These are phyloP conservation scores for Melanophora roralis DNA, from an alignment of 2,888 invertebrate species.

Conservation along the genomic window DNA sequence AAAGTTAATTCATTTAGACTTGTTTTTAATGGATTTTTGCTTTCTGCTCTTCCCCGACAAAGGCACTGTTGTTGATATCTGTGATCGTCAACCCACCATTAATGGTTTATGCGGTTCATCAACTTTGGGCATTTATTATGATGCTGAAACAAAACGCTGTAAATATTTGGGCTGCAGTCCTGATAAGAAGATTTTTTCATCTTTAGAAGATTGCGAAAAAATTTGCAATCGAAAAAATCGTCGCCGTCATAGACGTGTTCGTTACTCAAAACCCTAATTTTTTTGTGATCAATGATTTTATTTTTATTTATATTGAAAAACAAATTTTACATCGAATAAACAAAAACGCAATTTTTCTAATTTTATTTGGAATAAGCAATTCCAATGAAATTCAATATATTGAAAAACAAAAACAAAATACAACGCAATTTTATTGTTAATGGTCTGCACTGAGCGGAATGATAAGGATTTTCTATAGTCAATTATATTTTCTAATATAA, in stretches of 20 bases:
- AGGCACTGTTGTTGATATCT: constrained; percentile 69
- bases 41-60: not conserved
- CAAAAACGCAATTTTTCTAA: constrained; percentile 10
- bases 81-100: constrained; percentile 71
- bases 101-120: constrained; percentile 70
- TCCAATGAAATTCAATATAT: not conserved
- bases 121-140: constrained; percentile 73
- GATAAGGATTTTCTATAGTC: constrained; percentile 29
- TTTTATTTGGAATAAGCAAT: not conserved
- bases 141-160: constrained; percentile 72
- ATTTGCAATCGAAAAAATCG: constrained; percentile 72
- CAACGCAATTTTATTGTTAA: constrained; percentile 16
- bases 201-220: constrained; percentile 72
- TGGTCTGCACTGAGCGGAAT: not conserved
- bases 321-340: not conserved
- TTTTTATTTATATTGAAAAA: not conserved
- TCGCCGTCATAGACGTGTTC: constrained; percentile 61
- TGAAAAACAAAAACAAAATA: not conserved
- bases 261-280: constrained; percentile 48
- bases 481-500: not conserved
- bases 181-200: constrained; percentile 69
- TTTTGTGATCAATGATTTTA: not conserved
- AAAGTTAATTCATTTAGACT: not conserved
- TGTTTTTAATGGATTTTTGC: not conserved
- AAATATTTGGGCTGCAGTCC: constrained; percentile 72